These are phyloP conservation scores for Hemiscyllium ocellatum DNA, from an alignment of 2,113 vertebrate genomes.

Conservation along the genomic window DNA sequence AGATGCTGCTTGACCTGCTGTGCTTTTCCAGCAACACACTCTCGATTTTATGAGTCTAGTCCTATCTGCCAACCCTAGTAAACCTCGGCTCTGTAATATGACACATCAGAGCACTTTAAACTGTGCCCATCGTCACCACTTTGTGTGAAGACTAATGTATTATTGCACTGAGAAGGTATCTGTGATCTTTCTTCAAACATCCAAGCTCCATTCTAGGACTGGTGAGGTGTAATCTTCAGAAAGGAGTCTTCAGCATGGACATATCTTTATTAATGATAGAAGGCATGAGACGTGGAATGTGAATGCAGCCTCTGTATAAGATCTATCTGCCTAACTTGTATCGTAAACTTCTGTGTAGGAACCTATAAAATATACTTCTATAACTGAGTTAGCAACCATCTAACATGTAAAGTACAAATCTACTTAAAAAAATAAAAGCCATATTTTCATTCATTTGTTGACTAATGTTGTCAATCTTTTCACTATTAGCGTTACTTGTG, in stretches of 20 bases:
- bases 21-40: too few relatives aligned
- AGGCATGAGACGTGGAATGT: not conserved
- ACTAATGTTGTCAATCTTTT: not conserved
- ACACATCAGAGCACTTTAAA: conserved; percentile 13
- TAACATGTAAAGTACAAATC: not conserved
- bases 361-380: not conserved
- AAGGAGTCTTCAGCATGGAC: not conserved
- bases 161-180: not conserved
- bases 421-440: not conserved
- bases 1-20: too few relatives aligned
- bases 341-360: not conserved
- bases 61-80: too few relatives aligned
- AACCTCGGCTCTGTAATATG: not conserved
- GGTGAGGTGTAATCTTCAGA: not conserved
- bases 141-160: not conserved
- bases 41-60: not conserved
- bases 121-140: not conserved
- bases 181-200: not conserved
- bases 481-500: not conserved
- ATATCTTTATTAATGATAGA: not conserved
- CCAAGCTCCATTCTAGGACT: not conserved
- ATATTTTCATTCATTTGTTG: not conserved
- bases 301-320: not conserved
- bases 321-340: not conserved
- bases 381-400: not conserved